These are phyloP conservation scores for Chymomyza costata DNA, from an alignment of 1,140 invertebrate genomes.

Conservation along the genomic window DNA sequence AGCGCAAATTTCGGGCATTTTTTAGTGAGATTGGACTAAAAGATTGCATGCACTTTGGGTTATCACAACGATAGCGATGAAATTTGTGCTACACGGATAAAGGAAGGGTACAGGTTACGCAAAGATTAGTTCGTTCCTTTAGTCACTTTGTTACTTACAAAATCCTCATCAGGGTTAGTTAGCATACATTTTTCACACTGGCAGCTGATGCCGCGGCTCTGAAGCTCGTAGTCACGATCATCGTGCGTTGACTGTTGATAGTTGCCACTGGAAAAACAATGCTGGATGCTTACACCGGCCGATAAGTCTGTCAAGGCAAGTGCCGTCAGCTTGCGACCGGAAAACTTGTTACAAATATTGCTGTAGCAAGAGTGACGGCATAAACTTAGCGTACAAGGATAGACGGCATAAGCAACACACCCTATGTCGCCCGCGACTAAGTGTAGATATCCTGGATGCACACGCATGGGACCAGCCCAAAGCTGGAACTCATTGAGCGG, in stretches of 20 bases:
- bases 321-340: constrained; percentile 46
- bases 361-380: constrained; percentile 49
- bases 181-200: constrained; percentile 47
- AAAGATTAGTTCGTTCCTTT: background rate
- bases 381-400: constrained; percentile 40
- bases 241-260: constrained; percentile 39
- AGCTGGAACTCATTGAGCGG: constrained; percentile 47
- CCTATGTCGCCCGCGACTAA: constrained; percentile 49
- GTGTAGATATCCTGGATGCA: constrained; percentile 43
- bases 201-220: constrained; percentile 42
- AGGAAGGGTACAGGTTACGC: too few species aligned
- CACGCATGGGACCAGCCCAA: constrained; percentile 42
- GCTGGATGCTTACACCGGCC: constrained; percentile 40
- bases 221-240: constrained; percentile 33
- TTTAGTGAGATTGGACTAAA: constrained; percentile 44
- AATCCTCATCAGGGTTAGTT: constrained; percentile 45
- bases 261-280: constrained; percentile 49
- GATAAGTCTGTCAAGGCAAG: constrained; percentile 42
- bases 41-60: constrained; percentile 57
- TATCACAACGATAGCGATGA: constrained; percentile 67
- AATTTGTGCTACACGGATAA: constrained; percentile 55
- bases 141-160: too few species aligned
- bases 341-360: constrained; percentile 44
- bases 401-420: constrained; percentile 48
- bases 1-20: constrained; percentile 45